phyloP scores from a whole-genome alignment of 1,140 invertebrate species.

The Pseudachorutes palmiensis region DNA sequence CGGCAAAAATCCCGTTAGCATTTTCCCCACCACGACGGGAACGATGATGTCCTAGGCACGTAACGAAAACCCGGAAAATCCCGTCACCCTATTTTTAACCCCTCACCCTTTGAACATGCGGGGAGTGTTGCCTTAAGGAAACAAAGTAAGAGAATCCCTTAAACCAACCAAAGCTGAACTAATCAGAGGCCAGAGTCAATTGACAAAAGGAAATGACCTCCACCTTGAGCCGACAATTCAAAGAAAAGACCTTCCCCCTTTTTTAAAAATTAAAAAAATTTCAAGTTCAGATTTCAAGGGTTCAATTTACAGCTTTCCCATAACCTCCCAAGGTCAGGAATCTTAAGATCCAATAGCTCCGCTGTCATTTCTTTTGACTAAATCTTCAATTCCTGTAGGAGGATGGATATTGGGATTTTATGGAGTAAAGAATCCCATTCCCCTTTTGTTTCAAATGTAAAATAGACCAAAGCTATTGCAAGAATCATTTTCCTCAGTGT shows the following conservation, averaged over 20 bases:
- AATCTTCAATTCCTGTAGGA: not conserved
- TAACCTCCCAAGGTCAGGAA: not conserved
- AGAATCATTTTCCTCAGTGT: not conserved
- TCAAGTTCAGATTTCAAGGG: conserved; percentile 5
- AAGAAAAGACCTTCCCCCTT: not conserved
- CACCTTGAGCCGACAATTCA: not conserved
- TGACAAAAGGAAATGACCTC: not conserved
- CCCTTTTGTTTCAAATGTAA: not conserved
- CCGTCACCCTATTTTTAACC: not conserved
- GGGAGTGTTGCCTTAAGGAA: not conserved
- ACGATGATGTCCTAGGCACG: not conserved
- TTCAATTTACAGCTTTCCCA: conserved; percentile 3
- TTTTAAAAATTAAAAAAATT: not conserved
- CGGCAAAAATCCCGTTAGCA: not conserved
- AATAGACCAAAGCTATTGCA: not conserved
- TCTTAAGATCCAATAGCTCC: not conserved
- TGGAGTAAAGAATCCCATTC: not conserved
- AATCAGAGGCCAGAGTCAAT: not conserved
- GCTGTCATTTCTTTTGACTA: not conserved
- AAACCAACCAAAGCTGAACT: not conserved
- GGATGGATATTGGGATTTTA: conserved; percentile 8
- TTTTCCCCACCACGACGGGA: not conserved
- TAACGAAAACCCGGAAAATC: not conserved
- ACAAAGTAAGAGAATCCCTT: not conserved
- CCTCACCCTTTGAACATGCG: too few species aligned